phyloP scores from a whole-genome alignment of 2,797 vertebrate species.

The Eospalax fontanierii region DNA sequence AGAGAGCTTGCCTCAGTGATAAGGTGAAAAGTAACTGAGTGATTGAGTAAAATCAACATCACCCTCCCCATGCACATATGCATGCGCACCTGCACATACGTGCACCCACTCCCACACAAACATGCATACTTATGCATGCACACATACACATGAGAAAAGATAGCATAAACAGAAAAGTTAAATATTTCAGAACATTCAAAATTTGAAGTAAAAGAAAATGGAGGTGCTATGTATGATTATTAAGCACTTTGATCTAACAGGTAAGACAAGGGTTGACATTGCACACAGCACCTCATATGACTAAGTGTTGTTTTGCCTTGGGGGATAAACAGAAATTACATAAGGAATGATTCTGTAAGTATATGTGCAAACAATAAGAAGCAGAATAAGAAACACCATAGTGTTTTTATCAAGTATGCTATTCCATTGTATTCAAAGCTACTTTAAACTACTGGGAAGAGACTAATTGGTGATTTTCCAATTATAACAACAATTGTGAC shows the following conservation, averaged over 20 bases:
- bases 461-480: not conserved
- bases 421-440: not conserved
- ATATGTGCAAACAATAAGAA: not conserved
- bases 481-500: constrained; percentile 3
- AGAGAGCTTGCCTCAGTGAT: not conserved
- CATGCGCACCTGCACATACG: not conserved
- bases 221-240: not conserved
- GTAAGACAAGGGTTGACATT: not conserved
- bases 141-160: not conserved
- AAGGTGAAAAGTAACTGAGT: not conserved
- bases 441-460: constrained; percentile 17
- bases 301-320: not conserved
- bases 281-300: too few species aligned
- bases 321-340: not conserved
- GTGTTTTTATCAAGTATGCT: not conserved
- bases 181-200: not conserved
- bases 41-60: not conserved
- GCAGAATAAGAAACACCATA: not conserved
- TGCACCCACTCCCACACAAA: not conserved
- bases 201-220: not conserved
- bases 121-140: not conserved
- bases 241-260: not conserved
- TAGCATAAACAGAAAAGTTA: not conserved
- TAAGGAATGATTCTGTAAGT: not conserved
- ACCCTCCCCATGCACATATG: not conserved